These are phyloP conservation scores for Melanchra persicariae DNA, from an alignment of 2,888 invertebrate species.

Conservation along the genomic window DNA sequence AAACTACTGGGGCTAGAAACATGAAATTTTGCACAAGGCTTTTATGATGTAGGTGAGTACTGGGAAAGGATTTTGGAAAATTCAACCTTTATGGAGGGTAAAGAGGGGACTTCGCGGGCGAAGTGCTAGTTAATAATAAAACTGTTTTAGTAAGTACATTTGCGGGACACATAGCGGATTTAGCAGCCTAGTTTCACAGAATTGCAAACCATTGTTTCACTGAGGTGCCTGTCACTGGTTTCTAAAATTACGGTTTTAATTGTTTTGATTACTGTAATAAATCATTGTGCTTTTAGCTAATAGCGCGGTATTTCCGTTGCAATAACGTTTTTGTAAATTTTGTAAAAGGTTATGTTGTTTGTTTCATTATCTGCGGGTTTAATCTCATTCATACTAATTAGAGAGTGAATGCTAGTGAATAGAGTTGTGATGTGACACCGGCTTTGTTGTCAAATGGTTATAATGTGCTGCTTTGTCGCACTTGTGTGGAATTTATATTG, in stretches of 20 bases:
- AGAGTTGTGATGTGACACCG: not conserved
- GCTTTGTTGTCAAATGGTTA: constrained; percentile 29
- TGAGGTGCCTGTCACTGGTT: constrained; percentile 21
- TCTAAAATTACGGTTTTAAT: constrained; percentile 29
- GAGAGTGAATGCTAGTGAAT: constrained; percentile 22
- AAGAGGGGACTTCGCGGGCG: not conserved
- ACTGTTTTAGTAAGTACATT: constrained; percentile 31
- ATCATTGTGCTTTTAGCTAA: constrained; percentile 58
- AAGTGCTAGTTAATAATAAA: constrained; percentile 21
- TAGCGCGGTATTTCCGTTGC: constrained; percentile 50
- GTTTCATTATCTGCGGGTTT: constrained; percentile 31
- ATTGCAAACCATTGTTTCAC: constrained; percentile 48
- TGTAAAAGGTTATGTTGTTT: constrained; percentile 11
- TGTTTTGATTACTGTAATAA: constrained; percentile 57
- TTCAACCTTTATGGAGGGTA: too few species aligned
- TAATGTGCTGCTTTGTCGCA: constrained; percentile 31
- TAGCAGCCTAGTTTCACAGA: constrained; percentile 61
- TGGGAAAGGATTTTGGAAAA: too few species aligned
- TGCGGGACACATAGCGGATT: constrained; percentile 58
- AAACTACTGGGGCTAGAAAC: too few species aligned
- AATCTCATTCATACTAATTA: constrained; percentile 46
- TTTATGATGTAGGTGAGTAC: too few species aligned
- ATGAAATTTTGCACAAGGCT: too few species aligned
- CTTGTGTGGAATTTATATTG: constrained; percentile 1
- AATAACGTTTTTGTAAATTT: constrained; percentile 28